Percentiles rank a stretch among this genome's conserved stretches.
phyloP scores from a whole-genome alignment of 2,113 vertebrate species.

The Cisticola juncidis region DNA sequence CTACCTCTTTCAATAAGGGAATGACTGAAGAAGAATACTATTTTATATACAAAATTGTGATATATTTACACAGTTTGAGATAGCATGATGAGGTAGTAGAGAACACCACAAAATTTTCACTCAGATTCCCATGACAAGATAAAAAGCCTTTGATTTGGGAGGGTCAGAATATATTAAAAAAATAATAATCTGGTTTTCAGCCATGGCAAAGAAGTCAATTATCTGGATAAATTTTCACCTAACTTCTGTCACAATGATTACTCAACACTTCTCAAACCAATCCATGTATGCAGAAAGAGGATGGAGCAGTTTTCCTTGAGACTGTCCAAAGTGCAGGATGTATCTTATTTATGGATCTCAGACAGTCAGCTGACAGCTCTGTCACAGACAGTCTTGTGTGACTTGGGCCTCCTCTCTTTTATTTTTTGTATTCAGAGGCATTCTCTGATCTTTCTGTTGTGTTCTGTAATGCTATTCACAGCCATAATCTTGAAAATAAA shows the following conservation, averaged over 20 bases:
- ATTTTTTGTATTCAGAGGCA: not conserved
- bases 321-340: accelerated
- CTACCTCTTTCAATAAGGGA: not conserved
- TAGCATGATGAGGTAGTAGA: not conserved
- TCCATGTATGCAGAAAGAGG: accelerated
- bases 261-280: not conserved
- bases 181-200: not conserved
- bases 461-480: not conserved
- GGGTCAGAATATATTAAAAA: not conserved
- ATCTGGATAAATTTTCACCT: not conserved
- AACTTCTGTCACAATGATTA: not conserved
- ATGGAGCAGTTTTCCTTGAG: not conserved
- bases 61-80: not conserved
- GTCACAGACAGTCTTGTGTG: not conserved
- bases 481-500: slow-evolving; percentile 13
- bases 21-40: not conserved
- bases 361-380: not conserved
- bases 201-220: not conserved
- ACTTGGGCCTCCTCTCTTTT: not conserved
- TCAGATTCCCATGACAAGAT: not conserved
- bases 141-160: not conserved
- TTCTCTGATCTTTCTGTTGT: not conserved
- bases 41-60: not conserved
- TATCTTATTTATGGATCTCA: not conserved
- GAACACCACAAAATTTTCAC: not conserved